These are phyloP conservation scores for Acridotheres tristis DNA, from an alignment of 2,797 vertebrate genomes.

Conservation along the genomic window DNA sequence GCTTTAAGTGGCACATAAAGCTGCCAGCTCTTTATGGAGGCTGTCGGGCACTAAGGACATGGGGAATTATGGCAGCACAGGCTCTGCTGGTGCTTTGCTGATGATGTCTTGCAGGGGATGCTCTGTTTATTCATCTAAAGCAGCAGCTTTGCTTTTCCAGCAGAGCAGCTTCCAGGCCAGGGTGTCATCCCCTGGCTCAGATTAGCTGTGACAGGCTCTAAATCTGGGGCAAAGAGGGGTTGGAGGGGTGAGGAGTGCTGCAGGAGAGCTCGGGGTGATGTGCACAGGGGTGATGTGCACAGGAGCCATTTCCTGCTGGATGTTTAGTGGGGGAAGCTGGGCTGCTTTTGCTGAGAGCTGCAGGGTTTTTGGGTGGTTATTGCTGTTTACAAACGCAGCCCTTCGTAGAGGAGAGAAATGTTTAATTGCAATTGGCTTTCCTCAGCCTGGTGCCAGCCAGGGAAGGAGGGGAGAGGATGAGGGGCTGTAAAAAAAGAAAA, in stretches of 20 bases:
- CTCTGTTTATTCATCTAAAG: slow-evolving; percentile 45
- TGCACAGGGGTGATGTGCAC: not conserved
- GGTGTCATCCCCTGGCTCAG: not conserved
- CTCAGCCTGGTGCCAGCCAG: not conserved
- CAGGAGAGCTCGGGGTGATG: not conserved
- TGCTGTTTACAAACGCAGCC: not conserved
- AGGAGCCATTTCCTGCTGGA: not conserved
- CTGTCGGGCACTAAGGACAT: slow-evolving; percentile 65
- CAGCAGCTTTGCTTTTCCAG: slow-evolving; percentile 35
- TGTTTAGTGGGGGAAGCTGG: not conserved
- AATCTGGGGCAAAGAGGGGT: slow-evolving; percentile 32
- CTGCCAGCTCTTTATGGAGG: slow-evolving; percentile 51
- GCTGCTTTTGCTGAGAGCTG: slow-evolving; percentile 34
- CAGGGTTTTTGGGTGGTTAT: not conserved
- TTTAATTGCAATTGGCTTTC: slow-evolving; percentile 37
- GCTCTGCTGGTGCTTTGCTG: slow-evolving; percentile 21
- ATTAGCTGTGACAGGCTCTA: slow-evolving; percentile 24
- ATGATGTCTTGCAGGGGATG: slow-evolving; percentile 28
- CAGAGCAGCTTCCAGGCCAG: slow-evolving; percentile 4
- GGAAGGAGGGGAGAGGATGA: not conserved
- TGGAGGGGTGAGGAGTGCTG: not conserved
- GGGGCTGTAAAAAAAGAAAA: not conserved
- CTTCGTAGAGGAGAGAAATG: not conserved
- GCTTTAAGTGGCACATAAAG: slow-evolving; percentile 56
- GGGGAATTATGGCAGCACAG: slow-evolving; percentile 31